Conservation (phyloP, 2,888 invertebrate species). For the Melanostoma scalare region DNA sequence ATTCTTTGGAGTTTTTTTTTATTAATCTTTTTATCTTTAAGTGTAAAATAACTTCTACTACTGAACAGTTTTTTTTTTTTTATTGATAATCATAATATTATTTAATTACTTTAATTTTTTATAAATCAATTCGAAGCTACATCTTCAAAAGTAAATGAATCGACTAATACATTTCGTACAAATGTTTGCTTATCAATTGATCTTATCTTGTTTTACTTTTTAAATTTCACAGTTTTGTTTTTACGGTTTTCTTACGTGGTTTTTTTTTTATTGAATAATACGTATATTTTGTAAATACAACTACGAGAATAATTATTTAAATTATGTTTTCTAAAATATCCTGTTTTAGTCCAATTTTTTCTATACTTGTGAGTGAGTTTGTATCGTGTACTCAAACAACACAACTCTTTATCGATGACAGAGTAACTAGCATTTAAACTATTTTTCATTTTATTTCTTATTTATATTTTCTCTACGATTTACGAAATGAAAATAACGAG, state of each 20-base stretch:
- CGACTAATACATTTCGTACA: constrained; percentile 34
- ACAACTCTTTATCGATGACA: constrained; percentile 33
- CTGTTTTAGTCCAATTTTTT: constrained; percentile 70
- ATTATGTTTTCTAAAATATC: constrained; percentile 56
- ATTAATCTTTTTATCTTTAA: constrained; percentile 8
- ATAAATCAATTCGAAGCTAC: constrained; percentile 43
- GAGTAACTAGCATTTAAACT: constrained; percentile 48
- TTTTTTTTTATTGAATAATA: constrained; percentile 32
- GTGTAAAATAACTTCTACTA: constrained; percentile 43
- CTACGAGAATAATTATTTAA: constrained; percentile 48
- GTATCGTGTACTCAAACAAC: constrained; percentile 4
- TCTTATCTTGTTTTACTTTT: constrained; percentile 22
- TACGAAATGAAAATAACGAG: constrained; percentile 38
- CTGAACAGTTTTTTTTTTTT: constrained; percentile 19
- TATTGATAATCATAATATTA: background rate
- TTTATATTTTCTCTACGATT: constrained; percentile 36
- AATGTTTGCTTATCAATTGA: constrained; percentile 19
- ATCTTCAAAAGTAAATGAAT: constrained; percentile 32
- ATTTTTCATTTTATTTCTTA: constrained; percentile 16
- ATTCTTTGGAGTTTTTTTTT: constrained; percentile 63
- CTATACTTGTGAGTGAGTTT: constrained; percentile 13
- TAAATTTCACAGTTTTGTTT: constrained; percentile 62
- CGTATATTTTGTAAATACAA: constrained; percentile 68
- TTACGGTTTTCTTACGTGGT: constrained; percentile 21
- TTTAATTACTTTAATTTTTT: constrained; percentile 10